Conservation (phyloP, 2,113 vertebrate genomes). For the Elanoides forficatus region DNA sequence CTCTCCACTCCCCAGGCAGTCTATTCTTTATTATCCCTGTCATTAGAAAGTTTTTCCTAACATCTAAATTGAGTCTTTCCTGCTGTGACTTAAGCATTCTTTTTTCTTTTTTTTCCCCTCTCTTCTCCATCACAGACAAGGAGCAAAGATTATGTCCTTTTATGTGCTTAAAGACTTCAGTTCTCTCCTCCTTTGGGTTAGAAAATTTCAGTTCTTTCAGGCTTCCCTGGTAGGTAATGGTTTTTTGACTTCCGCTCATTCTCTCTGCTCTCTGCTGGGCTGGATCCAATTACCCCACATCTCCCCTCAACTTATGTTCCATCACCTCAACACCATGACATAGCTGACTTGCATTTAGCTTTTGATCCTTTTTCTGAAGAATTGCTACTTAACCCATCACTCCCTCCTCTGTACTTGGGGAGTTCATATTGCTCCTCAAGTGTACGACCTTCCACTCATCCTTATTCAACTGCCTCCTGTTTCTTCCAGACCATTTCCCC, state of each 20-base stretch:
- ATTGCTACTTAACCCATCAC: neutral
- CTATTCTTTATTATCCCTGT: slow-evolving; percentile 61
- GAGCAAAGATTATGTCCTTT: slow-evolving; percentile 34
- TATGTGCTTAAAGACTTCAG: slow-evolving; percentile 9
- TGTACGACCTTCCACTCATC: neutral
- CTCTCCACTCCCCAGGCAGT: slow-evolving; percentile 45
- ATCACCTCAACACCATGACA: slow-evolving; percentile 36
- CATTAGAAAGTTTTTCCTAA: slow-evolving; percentile 61
- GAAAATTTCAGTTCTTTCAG: neutral
- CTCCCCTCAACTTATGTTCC: slow-evolving; percentile 13
- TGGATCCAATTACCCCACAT: slow-evolving; percentile 50
- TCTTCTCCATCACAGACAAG: neutral
- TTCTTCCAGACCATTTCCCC: neutral
- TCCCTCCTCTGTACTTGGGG: neutral
- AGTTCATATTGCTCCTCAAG: neutral
- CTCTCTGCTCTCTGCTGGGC: neutral
- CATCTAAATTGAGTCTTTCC: slow-evolving; percentile 62
- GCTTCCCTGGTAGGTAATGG: neutral
- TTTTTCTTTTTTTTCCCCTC: neutral
- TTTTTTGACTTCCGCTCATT: neutral
- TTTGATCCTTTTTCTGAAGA: slow-evolving; percentile 46
- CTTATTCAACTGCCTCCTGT: neutral
- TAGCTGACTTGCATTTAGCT: neutral
- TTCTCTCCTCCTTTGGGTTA: slow-evolving; percentile 2
- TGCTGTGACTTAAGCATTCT: slow-evolving; percentile 53